Evolutionary conservation across 35 echinoderm and acorn worm genomes (phyloP).

Genomic region (Diadema setosum): DNA sequence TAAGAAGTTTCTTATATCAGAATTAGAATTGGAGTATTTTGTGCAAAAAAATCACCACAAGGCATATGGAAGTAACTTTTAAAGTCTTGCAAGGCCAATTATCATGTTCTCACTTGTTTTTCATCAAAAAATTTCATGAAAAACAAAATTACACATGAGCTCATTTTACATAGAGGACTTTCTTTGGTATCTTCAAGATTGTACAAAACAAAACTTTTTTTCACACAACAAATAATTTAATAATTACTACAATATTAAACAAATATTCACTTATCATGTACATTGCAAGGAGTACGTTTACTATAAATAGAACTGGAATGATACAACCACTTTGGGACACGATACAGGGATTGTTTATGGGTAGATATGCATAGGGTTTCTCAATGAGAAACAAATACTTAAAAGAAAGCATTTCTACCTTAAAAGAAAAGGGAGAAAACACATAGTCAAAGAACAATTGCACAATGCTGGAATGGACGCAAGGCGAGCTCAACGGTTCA

Average conservation of each 20-base stretch:
- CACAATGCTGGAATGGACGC: slow-evolving; percentile 14
- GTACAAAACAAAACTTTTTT: slow-evolving; percentile 3
- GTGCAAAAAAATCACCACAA: not conserved
- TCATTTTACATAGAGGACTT: not conserved
- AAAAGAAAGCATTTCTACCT: too few species aligned
- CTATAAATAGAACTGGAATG: slow-evolving; percentile 17
- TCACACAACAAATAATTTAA: not conserved
- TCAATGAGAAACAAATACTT: too few species aligned
- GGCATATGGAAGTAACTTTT: not conserved
- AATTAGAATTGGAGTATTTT: not conserved
- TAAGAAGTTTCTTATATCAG: not conserved
- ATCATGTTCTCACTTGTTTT: not conserved
- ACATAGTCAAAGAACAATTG: too few species aligned
- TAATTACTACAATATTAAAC: too few species aligned
- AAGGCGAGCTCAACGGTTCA: too few species aligned
- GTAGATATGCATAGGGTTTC: too few species aligned
- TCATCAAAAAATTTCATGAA: not conserved
- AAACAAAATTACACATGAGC: not conserved
- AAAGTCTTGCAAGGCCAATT: not conserved
- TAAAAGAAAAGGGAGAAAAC: too few species aligned
- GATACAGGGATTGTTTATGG: too few species aligned
- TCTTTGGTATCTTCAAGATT: slow-evolving; percentile 27
- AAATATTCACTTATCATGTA: not conserved
- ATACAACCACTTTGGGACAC: too few species aligned
- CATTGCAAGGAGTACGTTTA: not conserved